Base-by-base conservation (phyloP, 2,797 vertebrate species). In the Sitta carolinensis region DNA sequence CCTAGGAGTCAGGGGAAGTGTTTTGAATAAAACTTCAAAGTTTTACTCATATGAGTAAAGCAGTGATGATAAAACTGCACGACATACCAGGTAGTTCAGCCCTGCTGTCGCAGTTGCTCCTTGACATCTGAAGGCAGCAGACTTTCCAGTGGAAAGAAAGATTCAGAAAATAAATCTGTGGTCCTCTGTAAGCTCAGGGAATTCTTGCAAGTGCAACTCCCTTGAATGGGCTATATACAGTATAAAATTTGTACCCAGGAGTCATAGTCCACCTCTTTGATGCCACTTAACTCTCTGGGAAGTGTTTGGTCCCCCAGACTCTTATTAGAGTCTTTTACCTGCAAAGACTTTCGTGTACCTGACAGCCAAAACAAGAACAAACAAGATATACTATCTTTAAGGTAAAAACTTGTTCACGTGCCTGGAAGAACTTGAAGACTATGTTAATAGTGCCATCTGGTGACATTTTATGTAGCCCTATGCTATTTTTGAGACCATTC, bases 381-480 rank as follows among this genome's bases (percentile, higher is more conserved):
- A 21, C 16, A 11, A 48, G 6, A 9, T 50, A 8, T 5, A 4
- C 30, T 51, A 57, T 63, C 69, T 85, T 74, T 64, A 64, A 70
- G 27, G 18, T 75, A 59, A 89, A 87, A 87, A 30, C 26, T 75
- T 87, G 29, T 19, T 85, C 20, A n/a, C 11, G 5, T 30, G 32
- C 36, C 61, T 74, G 36, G 36, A 83, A 76, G 30, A 72, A 57
- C 22, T 58, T 64, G 43, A 87, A 93, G 84, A 34, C 73, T 78
- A 91, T 78, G 94, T 94, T 94, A 88, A 94, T 75, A 94, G 94
- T 94, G 93, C 94, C 95, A 93, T 90, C 91, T 96, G 93, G 91
- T 96, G 95, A 89, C 90, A 78, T 84, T 78, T 81, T 61, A 11
- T 57, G 38, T 87, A 92, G 89, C 34, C 57, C 36, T 79, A 2